Conservation (phyloP, 2,797 vertebrate species). For the Sebastes matsubarae region DNA sequence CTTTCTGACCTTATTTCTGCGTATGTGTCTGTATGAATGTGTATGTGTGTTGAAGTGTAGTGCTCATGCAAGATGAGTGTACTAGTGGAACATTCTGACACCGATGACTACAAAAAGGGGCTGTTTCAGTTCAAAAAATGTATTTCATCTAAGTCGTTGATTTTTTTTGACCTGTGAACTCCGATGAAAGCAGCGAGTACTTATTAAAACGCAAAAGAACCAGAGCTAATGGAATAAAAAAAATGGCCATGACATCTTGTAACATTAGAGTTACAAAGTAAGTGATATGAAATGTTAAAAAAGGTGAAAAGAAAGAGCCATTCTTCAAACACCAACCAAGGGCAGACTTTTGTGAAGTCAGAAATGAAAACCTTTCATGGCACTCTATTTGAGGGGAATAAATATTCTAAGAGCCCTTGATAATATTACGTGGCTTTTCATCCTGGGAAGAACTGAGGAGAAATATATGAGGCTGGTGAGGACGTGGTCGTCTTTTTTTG, state of each 20-base stretch:
- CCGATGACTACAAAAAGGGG: neutral
- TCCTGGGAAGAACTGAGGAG: neutral
- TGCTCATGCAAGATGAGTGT: neutral
- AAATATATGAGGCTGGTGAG: neutral
- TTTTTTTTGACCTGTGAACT: slow-evolving; percentile 1
- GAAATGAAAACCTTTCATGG: slow-evolving; percentile 13
- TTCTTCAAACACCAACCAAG: slow-evolving; percentile 30
- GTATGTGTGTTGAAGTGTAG: neutral
- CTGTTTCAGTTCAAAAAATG: neutral
- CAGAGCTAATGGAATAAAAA: neutral
- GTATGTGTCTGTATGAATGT: neutral
- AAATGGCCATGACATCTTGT: slow-evolving; percentile 3
- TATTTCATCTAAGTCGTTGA: neutral
- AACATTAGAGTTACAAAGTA: slow-evolving; percentile 6
- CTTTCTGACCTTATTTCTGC: neutral
- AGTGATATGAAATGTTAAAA: slow-evolving; percentile 44
- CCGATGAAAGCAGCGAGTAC: neutral
- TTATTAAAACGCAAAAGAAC: neutral
- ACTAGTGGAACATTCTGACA: neutral
- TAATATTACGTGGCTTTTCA: slow-evolving; percentile 16
- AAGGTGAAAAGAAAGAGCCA: slow-evolving; percentile 11
- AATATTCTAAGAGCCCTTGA: slow-evolving; percentile 32
- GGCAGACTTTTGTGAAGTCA: slow-evolving; percentile 20
- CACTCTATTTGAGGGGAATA: slow-evolving; percentile 12
- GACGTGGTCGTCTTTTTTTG: neutral